phyloP scores from a whole-genome alignment of 2,113 vertebrate genomes.

The Pelvicachromis taeniatus region DNA sequence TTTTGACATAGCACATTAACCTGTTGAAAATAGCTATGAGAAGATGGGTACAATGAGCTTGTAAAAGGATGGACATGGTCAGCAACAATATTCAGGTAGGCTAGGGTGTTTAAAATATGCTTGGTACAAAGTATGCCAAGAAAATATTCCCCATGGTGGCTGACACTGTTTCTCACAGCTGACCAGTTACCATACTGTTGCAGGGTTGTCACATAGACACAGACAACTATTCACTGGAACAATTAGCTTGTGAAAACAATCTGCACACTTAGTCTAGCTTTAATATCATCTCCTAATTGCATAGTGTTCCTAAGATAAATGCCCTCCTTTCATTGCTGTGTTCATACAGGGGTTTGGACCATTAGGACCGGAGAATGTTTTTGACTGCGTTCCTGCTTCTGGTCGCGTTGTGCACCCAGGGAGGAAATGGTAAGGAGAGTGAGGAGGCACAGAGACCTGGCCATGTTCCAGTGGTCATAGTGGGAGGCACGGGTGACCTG shows the following conservation, averaged over 20 bases:
- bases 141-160: not conserved
- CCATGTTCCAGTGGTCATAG: slow-evolving; percentile 84
- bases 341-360: slow-evolving; percentile 35
- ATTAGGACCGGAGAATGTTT: slow-evolving; percentile 66
- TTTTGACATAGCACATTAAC: not conserved
- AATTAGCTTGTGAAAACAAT: not conserved
- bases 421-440: slow-evolving; percentile 24
- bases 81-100: not conserved
- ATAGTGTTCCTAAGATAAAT: not conserved
- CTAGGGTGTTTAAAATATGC: not conserved
- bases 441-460: slow-evolving; percentile 66
- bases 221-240: not conserved
- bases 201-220: not conserved
- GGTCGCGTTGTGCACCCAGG: slow-evolving; percentile 50
- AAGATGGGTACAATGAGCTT: not conserved
- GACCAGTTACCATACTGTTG: not conserved
- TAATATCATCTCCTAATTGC: not conserved
- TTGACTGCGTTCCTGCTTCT: slow-evolving; percentile 61
- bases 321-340: not conserved
- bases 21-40: not conserved
- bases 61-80: not conserved
- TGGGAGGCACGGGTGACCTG: slow-evolving; percentile 91
- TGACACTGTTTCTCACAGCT: not conserved
- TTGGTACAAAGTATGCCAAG: not conserved
- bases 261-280: not conserved